Percentiles rank a stretch among this genome's conserved stretches.
Conservation (phyloP, 2,797 vertebrate species). For the Oophaga sylvatica region DNA sequence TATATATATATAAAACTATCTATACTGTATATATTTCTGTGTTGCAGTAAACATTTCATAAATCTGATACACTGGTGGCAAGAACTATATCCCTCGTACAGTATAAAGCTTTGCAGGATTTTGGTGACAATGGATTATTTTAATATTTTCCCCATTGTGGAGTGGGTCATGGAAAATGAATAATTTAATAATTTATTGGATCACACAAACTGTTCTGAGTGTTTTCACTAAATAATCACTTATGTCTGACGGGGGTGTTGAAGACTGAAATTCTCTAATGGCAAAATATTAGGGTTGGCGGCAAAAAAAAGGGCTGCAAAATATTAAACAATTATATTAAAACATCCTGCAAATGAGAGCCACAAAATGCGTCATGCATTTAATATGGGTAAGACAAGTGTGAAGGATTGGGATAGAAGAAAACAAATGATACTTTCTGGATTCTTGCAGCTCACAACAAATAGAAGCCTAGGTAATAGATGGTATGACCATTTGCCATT, state of each 20-base stretch:
- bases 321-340: constrained; percentile 28
- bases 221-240: constrained; percentile 19
- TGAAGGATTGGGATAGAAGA: neutral
- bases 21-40: neutral
- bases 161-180: neutral
- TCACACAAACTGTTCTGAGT: neutral
- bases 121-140: neutral
- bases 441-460: neutral
- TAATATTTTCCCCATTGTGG: neutral
- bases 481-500: neutral
- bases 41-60: neutral
- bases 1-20: neutral
- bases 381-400: constrained; percentile 8
- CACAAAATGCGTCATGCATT: constrained; percentile 20
- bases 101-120: neutral
- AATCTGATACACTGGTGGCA: neutral
- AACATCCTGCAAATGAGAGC: neutral
- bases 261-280: constrained; percentile 25
- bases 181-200: constrained; percentile 1
- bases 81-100: neutral
- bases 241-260: constrained; percentile 28
- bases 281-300: neutral
- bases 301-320: constrained; percentile 15
- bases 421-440: neutral
- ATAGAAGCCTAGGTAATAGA: neutral